Conservation (phyloP, 2,888 invertebrate genomes). For the Dasypolia templi region DNA sequence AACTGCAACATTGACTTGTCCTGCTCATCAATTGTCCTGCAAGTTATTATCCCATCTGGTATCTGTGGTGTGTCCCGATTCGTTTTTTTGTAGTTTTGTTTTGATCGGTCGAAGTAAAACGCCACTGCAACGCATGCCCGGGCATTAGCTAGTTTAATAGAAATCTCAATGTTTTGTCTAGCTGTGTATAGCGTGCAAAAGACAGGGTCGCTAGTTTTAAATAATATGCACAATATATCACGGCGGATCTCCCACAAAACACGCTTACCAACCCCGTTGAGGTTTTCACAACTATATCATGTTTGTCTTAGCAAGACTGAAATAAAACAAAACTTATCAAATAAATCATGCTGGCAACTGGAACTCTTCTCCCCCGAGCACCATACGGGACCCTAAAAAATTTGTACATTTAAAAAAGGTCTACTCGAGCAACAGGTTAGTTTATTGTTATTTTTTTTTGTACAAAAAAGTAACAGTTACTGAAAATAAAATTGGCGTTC, state of each 20-base stretch:
- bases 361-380: conserved; percentile 46
- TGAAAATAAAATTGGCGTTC: conserved; percentile 34
- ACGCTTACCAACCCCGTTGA: conserved; percentile 39
- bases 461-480: conserved; percentile 2
- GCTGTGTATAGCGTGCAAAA: neutral
- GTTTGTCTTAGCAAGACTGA: conserved; percentile 49
- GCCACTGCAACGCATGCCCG: too few species aligned
- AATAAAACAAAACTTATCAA: conserved; percentile 57
- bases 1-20: neutral
- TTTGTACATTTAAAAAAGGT: conserved; percentile 58
- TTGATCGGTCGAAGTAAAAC: too few species aligned
- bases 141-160: too few species aligned
- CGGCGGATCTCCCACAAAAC: conserved; percentile 12
- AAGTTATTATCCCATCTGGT: too few species aligned
- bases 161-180: neutral
- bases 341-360: conserved; percentile 52
- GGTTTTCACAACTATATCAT: conserved; percentile 48
- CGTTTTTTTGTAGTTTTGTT: too few species aligned
- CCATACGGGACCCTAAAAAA: conserved; percentile 54
- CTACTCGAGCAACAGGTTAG: conserved; percentile 65
- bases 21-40: neutral
- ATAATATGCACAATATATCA: conserved; percentile 20
- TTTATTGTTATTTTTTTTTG: conserved; percentile 39
- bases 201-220: neutral
- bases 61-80: too few species aligned